Evolutionary conservation across 2,888 invertebrate species (phyloP).

Genomic region (Drosophila seclusa): DNA sequence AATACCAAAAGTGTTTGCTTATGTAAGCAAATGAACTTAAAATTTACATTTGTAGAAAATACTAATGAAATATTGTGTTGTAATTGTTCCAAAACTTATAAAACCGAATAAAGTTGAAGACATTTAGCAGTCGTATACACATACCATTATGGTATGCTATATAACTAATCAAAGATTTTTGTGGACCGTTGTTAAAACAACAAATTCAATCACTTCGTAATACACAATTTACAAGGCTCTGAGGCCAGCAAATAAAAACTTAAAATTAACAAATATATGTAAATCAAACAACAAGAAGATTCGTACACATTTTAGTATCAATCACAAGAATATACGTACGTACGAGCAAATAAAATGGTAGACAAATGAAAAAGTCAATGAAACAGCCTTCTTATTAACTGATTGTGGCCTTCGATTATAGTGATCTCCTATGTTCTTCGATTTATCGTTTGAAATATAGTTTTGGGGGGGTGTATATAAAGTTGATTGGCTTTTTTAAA

Average conservation of each 20-base stretch:
- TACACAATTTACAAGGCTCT: slow-evolving; percentile 50
- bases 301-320: slow-evolving; percentile 51
- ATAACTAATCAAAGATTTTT: slow-evolving; percentile 51
- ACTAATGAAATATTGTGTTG: slow-evolving; percentile 58
- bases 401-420: background rate
- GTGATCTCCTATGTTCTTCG: background rate
- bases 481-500: background rate
- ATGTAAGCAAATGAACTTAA: slow-evolving; percentile 22
- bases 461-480: background rate
- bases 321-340: slow-evolving; percentile 43
- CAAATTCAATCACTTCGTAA: slow-evolving; percentile 38
- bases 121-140: slow-evolving; percentile 33
- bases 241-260: slow-evolving; percentile 24
- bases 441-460: background rate
- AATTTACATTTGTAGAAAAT: slow-evolving; percentile 45
- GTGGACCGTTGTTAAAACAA: slow-evolving; percentile 42
- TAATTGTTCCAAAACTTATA: slow-evolving; percentile 55
- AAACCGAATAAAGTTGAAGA: slow-evolving; percentile 39
- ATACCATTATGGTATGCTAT: slow-evolving; percentile 29
- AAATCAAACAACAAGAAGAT: slow-evolving; percentile 32
- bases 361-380: slow-evolving; percentile 35
- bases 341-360: slow-evolving; percentile 55
- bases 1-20: slow-evolving; percentile 33
- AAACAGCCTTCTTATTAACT: background rate
- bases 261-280: slow-evolving; percentile 1